Base-by-base conservation (phyloP, 1,140 invertebrate species). In the Helicoverpa armigera region DNA sequence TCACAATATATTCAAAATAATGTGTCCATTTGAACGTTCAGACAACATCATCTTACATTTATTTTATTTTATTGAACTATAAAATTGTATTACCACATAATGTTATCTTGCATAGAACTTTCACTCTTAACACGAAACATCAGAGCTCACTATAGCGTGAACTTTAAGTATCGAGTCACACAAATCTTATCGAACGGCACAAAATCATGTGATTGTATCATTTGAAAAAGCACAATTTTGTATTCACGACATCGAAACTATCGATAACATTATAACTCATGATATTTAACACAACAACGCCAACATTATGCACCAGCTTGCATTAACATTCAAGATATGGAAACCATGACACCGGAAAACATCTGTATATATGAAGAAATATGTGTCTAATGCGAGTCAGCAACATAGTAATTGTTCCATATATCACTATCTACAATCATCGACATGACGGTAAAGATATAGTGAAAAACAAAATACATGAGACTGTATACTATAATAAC, bases 291-390 rank as follows among this genome's bases (percentile, higher is more conserved):
- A 61, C 56, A 61, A 1, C 56, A 23, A 61, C 23, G 58, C 16
- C 65, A 83, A 80, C 83, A 85, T 23, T 79, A 70, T 79, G 81
- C 79, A 83, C 53, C 79, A 79, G 89, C 88, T 90, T 88, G 35
- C 54, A 76, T 83, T 83, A 80, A 80, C 72, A n/a, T 50, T 63
- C 35, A 54, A n/a, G 61, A 67, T 12, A 69, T 7, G 51, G 60
- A 50, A 56, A 5, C 14, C 11, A 3, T 31, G n/a, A n/a, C 5
- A 58, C 43, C 35, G 56, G 54, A 69, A 29, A 48, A 65, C 23
- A 53, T 35, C 29, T 80, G 69, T 56, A 80, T 16, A 74, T 51
- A 74, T 12, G 35, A 60, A 48, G 16, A 23, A 76, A 31, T 53
- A 48, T 73, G 60, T 65, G 23, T 74, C 79, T 65, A 65, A 65